phyloP scores from a whole-genome alignment of 2,797 vertebrate genomes.

The Varecia variegata region DNA sequence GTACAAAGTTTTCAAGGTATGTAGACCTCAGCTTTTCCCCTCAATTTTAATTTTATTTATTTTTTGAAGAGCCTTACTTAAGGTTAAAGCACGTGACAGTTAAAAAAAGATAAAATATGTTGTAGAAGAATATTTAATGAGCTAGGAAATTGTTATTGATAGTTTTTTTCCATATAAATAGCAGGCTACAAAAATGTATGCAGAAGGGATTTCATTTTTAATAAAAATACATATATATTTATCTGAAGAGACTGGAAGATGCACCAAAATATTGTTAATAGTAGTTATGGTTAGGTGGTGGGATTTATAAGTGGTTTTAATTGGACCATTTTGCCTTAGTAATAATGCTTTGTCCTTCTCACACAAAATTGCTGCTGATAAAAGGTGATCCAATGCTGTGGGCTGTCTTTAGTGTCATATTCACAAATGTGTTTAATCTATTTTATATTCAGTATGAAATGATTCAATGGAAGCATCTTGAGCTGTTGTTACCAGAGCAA shows the following conservation, averaged over 20 bases:
- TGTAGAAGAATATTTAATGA: not conserved
- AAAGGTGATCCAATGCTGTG: not conserved
- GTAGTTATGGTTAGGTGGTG: not conserved
- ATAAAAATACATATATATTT: not conserved
- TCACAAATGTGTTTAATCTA: not conserved
- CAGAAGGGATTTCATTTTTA: not conserved
- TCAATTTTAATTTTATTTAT: not conserved
- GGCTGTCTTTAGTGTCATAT: not conserved
- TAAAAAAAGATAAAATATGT: not conserved
- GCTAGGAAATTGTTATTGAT: not conserved
- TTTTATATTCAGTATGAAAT: not conserved
- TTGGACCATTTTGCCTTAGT: not conserved
- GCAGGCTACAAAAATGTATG: not conserved
- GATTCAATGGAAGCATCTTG: not conserved
- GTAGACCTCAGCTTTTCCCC: not conserved
- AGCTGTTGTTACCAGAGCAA: not conserved
- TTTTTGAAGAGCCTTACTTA: not conserved
- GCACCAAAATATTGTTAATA: not conserved
- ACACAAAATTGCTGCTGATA: not conserved
- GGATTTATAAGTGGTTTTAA: not conserved
- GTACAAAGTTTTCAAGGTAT: not conserved
- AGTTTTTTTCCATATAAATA: not conserved
- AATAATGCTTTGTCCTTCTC: conserved; percentile 4
- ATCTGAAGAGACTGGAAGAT: not conserved
- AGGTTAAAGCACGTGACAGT: not conserved